These are phyloP conservation scores for Dasyornis broadbenti DNA, from an alignment of 2,113 vertebrate genomes.

Conservation along the genomic window DNA sequence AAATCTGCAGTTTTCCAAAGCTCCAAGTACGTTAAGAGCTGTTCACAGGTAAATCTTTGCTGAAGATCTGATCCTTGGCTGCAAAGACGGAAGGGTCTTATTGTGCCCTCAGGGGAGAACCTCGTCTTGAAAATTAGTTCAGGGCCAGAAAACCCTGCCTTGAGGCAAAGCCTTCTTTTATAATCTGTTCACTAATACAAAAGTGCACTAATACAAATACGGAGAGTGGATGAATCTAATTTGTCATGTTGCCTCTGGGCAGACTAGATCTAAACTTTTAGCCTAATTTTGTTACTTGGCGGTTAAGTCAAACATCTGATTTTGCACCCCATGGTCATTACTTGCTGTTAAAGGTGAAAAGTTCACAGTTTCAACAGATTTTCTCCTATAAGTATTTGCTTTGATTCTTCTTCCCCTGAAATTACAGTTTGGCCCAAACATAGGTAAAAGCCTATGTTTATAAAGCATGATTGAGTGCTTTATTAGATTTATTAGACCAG, in stretches of 20 bases:
- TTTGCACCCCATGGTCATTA: background rate
- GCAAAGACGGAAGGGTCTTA: background rate
- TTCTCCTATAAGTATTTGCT: background rate
- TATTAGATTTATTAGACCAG: background rate
- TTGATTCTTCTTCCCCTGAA: background rate
- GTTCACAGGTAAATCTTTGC: background rate
- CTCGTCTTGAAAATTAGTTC: slow-evolving; percentile 24
- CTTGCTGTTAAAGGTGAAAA: slow-evolving; percentile 46
- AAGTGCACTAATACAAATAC: slow-evolving; percentile 25
- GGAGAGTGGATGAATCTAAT: slow-evolving; percentile 36
- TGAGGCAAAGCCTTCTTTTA: slow-evolving; percentile 6
- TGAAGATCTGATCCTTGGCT: background rate
- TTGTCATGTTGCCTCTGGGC: slow-evolving; percentile 53
- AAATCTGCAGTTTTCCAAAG: background rate
- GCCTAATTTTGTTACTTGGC: background rate
- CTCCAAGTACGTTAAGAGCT: background rate
- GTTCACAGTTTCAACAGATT: slow-evolving; percentile 28
- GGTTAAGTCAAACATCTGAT: slow-evolving; percentile 38
- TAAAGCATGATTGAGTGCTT: background rate
- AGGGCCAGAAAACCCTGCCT: slow-evolving; percentile 32
- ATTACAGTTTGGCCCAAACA: background rate
- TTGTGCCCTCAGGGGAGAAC: background rate
- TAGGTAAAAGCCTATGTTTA: background rate
- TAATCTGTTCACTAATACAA: slow-evolving; percentile 33
- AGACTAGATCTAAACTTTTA: slow-evolving; percentile 41